These are phyloP conservation scores for Yasuhikotakia modesta DNA, from an alignment of 2,797 vertebrate species.

Conservation along the genomic window DNA sequence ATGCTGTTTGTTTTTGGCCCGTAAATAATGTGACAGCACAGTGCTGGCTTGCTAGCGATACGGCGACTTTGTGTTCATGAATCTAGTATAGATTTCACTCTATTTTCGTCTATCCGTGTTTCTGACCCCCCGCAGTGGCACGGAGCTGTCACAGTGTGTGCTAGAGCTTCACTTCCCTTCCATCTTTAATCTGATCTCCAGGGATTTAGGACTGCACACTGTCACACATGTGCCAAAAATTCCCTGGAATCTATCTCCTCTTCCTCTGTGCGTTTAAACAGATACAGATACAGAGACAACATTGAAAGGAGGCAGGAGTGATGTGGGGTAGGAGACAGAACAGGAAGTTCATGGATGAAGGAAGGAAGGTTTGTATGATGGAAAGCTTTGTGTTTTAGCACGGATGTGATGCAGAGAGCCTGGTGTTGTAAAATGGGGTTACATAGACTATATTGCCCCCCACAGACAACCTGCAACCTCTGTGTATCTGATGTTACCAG, in stretches of 20 bases:
- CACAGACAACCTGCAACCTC: too few relatives aligned
- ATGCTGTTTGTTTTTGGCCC: slow-evolving; percentile 27
- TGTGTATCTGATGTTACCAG: too few relatives aligned
- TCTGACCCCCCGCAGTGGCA: slow-evolving; percentile 40
- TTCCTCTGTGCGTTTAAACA: slow-evolving; percentile 5
- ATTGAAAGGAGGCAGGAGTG: slow-evolving; percentile 17
- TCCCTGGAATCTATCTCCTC: slow-evolving; percentile 33
- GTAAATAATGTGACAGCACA: slow-evolving; percentile 36
- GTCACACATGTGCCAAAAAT: slow-evolving; percentile 45
- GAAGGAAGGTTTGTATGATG: not conserved
- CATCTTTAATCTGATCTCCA: slow-evolving; percentile 55
- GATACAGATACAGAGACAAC: slow-evolving; percentile 32
- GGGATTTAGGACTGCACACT: slow-evolving; percentile 46
- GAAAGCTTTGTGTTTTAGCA: not conserved
- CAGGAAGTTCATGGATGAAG: not conserved
- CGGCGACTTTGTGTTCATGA: not conserved
- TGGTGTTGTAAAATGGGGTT: too few relatives aligned
- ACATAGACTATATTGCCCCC: too few relatives aligned
- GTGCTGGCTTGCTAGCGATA: slow-evolving; percentile 13
- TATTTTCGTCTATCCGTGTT: slow-evolving; percentile 38
- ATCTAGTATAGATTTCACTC: slow-evolving; percentile 37
- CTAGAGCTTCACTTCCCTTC: slow-evolving; percentile 48
- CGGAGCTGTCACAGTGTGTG: slow-evolving; percentile 33
- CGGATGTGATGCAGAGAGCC: not conserved
- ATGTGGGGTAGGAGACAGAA: slow-evolving; percentile 15